Evolutionary conservation across 2,797 vertebrate species (phyloP), one percentile per base, ranked within the genome.

Genomic region (Caiman crocodilus): DNA sequence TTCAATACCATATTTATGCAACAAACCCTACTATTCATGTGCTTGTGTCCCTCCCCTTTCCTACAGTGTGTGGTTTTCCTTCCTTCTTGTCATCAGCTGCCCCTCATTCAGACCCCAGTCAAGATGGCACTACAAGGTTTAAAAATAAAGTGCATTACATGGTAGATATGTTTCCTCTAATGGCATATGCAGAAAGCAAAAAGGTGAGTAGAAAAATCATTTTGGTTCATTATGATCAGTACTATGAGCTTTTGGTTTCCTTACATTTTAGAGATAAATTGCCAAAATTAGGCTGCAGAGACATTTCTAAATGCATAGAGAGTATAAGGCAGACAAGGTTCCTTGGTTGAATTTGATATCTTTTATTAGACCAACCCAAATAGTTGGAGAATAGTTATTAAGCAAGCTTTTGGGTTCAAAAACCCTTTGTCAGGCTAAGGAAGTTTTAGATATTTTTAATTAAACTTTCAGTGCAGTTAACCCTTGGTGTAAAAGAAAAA

Each of bases 131-230:
- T 85, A 88, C 58, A 21, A 60, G 92, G 74, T 82, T 91, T 80
- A 57, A 26, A 87, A 95, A 79, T n/a, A 7, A 42, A 42, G 42
- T 42, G 42, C 42, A 42, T 42, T 42, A 42, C 42, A 42, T 42
- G 78, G 56, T 64, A 84, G 28, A n/a, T 84, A 60, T 90, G 82
- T 60, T 90, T 89, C 69, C 7, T 84, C 55, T 50, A 87, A 61
- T 26, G 28, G 14, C 65, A 93, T 80, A 87, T 4, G 79, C 28
- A 84, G 63, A 84, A 91, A 89, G 85, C 91, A 84, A 25, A 93
- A 95, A 92, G 89, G 69, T 35, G 89, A 94, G 88, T 89, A 87
- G 89, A 92, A 89, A 82, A 94, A 93, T 20, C 4, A 58, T 71
- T 82, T 60, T 79, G 80, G 79, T 89, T 73, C 32, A 90, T 35